Conservation (phyloP, 1,140 invertebrate species). For the Drepana arcuata region DNA sequence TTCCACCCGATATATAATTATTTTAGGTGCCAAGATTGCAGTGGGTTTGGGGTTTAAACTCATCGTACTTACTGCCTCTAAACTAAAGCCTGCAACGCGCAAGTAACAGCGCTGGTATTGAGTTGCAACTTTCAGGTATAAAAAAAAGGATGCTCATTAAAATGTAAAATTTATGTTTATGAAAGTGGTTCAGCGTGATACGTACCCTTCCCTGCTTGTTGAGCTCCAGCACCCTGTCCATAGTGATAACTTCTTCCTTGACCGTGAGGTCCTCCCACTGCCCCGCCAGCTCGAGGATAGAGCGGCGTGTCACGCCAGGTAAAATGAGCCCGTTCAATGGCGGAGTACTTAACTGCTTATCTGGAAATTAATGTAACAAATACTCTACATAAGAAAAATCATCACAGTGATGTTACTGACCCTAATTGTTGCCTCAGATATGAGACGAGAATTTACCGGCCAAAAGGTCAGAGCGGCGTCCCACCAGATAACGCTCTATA, state of each 20-base stretch:
- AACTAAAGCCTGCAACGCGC: too few relatives aligned
- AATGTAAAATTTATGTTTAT: background rate
- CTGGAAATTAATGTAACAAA: too few relatives aligned
- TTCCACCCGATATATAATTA: too few relatives aligned
- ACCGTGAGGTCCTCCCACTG: slow-evolving; percentile 93
- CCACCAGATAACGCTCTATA: slow-evolving; percentile 39
- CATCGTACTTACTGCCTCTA: too few relatives aligned
- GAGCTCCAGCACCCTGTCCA: slow-evolving; percentile 85
- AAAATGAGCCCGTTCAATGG: slow-evolving; percentile 92
- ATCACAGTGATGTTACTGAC: slow-evolving; percentile 51
- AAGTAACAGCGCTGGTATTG: too few relatives aligned
- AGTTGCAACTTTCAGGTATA: too few relatives aligned
- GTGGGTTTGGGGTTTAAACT: too few relatives aligned
- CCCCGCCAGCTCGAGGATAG: slow-evolving; percentile 85
- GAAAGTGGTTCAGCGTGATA: slow-evolving; percentile 7
- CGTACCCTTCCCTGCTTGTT: slow-evolving; percentile 87
- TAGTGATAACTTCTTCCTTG: slow-evolving; percentile 87
- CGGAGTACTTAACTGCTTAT: slow-evolving; percentile 94
- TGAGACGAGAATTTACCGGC: slow-evolving; percentile 50
- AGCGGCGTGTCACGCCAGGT: slow-evolving; percentile 93
- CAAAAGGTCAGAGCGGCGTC: slow-evolving; percentile 37
- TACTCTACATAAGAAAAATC: too few relatives aligned
- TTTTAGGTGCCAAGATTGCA: too few relatives aligned
- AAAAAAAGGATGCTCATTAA: too few relatives aligned
- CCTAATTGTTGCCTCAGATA: slow-evolving; percentile 53